phyloP scores from a whole-genome alignment of 1,140 invertebrate genomes.

The Drosophila lini region DNA sequence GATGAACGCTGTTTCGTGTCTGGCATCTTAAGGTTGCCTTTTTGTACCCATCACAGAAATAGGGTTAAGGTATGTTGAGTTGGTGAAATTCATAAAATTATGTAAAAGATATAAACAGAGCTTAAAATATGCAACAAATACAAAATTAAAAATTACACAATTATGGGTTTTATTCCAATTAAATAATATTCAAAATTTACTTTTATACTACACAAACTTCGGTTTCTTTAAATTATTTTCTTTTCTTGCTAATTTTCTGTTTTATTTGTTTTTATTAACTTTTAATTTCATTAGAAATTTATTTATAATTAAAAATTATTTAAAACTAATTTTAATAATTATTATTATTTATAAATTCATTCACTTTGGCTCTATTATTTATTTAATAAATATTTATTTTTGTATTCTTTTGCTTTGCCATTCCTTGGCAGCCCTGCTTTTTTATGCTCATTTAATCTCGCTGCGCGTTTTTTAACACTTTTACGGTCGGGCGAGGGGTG shows the following conservation, averaged over 20 bases:
- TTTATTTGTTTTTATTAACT: not conserved
- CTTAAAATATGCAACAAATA: not conserved
- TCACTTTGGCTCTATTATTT: constrained; percentile 7
- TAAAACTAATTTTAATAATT: not conserved
- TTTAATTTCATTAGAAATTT: not conserved
- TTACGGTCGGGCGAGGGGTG: constrained; percentile 35
- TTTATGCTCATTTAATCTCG: constrained; percentile 81
- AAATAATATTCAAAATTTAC: not conserved
- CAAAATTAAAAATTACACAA: not conserved
- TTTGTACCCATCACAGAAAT: not conserved
- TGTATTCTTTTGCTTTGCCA: not conserved
- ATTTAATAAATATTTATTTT: not conserved
- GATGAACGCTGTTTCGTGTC: constrained; percentile 76
- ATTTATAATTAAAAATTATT: not conserved
- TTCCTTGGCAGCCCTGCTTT: constrained; percentile 53
- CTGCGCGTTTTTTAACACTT: constrained; percentile 79
- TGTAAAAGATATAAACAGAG: not conserved
- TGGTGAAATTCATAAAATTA: not conserved
- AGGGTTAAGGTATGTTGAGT: not conserved
- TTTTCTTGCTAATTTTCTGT: too few species aligned
- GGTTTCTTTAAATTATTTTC: too few species aligned
- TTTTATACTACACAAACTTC: too few species aligned
- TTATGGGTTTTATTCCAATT: not conserved
- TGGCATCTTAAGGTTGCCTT: constrained; percentile 71
- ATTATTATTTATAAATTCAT: not conserved